phyloP scores from a whole-genome alignment of 2,113 vertebrate species.

The Rhabdornis inornatus region DNA sequence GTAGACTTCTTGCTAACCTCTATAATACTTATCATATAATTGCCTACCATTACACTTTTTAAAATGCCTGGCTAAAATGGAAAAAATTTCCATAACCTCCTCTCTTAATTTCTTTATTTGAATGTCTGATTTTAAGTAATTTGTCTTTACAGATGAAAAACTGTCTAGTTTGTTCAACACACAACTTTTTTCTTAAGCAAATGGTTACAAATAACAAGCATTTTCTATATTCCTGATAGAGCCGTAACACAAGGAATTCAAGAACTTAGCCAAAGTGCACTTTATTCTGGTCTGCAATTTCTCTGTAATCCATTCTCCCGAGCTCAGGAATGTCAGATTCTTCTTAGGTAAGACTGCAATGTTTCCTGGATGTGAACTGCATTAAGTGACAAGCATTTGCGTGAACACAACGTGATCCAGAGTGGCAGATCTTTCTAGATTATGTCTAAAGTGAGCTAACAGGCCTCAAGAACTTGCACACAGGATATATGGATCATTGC shows the following conservation, averaged over 20 bases:
- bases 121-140: background rate
- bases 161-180: background rate
- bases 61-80: background rate
- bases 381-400: background rate
- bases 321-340: background rate
- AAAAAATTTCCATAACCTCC: background rate
- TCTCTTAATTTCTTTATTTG: background rate
- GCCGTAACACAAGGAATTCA: background rate
- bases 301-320: background rate
- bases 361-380: background rate
- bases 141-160: background rate
- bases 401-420: background rate
- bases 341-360: background rate
- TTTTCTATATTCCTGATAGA: background rate
- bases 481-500: background rate
- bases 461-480: background rate
- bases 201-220: background rate
- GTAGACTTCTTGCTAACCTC: background rate
- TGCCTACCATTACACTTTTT: background rate
- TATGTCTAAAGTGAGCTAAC: background rate
- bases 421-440: background rate
- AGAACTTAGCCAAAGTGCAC: background rate
- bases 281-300: background rate
- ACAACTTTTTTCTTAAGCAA: background rate
- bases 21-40: background rate